Base-by-base conservation (phyloP, 1,140 invertebrate genomes). In the Oedothorax gibbosus region DNA sequence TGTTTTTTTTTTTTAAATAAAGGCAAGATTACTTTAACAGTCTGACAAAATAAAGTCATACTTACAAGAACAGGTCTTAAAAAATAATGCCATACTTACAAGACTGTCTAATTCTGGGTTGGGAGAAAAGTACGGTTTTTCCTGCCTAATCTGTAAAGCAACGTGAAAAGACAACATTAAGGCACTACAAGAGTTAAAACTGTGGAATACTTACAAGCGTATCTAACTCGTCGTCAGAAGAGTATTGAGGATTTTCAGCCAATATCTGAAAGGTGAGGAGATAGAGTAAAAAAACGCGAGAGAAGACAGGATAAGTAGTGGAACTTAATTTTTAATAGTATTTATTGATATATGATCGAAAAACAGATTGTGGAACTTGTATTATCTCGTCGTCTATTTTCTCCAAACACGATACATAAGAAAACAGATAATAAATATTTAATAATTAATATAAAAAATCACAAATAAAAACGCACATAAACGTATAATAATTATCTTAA, bases 101-200 rank as follows among this genome's bases (percentile, higher is more conserved):
- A 99, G 93, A 92, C 96, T 97, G 92, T 99, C 97, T 91, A 99
- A 95, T 94, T 98, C 97, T 89, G 96, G 96, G 92, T 98, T 97
- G 89, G 97, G 96, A 92, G 96, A 96, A 92, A 98, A 98, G 93
- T 97, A 98, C 89, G 96, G 96, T 93, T 98, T 98, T 92, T 98
- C 96, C 94, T 96, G 95, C 92, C 96, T 95, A 93, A 97, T 97
- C 96, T 98, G 95, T 89, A 90, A 95, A 94, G 91, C 91, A 91
- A 92, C 73, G 83, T 21, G 90, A 90, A 75, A 79, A 78, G 77
- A 60, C 20, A 12, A 54, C 20, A 71, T 60, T 86, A 64, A 80
- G 72, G 77, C 51, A 65, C 14, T 68, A 20, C 15, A 57, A 75
- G 66, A 75, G 66, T 66, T 49, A 65, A 56, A 54, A 80, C 15